These are phyloP conservation scores for Eilema caniola DNA, from an alignment of 2,888 invertebrate species.

Conservation along the genomic window DNA sequence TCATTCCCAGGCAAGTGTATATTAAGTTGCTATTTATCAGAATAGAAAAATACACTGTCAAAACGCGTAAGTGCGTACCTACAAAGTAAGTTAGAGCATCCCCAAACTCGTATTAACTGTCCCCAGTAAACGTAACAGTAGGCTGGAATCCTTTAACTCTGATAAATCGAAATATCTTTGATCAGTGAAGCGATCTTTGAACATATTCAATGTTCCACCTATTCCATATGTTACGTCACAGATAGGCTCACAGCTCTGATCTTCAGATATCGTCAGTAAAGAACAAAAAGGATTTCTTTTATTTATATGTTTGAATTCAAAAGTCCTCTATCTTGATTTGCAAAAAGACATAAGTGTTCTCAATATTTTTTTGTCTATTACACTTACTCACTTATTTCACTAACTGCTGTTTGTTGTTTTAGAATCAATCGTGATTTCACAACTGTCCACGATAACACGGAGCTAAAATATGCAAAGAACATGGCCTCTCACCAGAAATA, in stretches of 20 bases:
- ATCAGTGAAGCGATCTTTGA: constrained; percentile 21
- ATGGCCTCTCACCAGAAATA: too few relatives aligned
- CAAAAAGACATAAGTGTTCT: neutral
- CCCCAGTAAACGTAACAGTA: neutral
- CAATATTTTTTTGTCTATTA: neutral
- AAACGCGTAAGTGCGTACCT: neutral
- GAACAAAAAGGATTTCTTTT: constrained; percentile 44
- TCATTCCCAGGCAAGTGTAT: too few relatives aligned
- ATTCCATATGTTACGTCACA: constrained; percentile 52
- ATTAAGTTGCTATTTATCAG: too few relatives aligned
- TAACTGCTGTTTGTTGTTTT: too few relatives aligned
- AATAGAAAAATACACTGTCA: neutral
- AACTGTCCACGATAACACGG: too few relatives aligned
- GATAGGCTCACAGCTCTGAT: constrained; percentile 51
- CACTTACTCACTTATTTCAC: too few relatives aligned
- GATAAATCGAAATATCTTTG: constrained; percentile 14
- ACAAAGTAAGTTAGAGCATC: neutral
- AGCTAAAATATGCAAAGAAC: too few relatives aligned
- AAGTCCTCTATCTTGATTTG: constrained; percentile 6
- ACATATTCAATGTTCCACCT: constrained; percentile 53
- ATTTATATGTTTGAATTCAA: constrained; percentile 39
- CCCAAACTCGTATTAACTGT: neutral
- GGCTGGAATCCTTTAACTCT: neutral
- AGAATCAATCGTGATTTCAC: too few relatives aligned
- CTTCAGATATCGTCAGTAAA: constrained; percentile 34